Conservation (phyloP, 2,113 vertebrate species). For the Pyxicephalus adspersus region DNA sequence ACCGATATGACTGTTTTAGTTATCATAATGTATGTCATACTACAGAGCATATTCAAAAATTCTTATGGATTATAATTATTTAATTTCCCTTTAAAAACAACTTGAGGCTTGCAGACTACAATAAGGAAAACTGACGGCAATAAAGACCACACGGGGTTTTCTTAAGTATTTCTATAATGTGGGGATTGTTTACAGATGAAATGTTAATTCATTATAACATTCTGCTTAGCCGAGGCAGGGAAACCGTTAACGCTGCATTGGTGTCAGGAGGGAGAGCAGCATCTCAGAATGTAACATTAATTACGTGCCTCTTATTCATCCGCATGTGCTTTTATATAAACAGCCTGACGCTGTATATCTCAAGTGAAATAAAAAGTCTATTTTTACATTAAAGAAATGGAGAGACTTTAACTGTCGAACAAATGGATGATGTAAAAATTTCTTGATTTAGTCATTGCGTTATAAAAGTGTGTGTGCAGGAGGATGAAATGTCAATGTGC, state of each 20-base stretch:
- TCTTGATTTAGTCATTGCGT: background rate
- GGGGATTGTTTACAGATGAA: background rate
- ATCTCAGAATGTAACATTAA: slow-evolving; percentile 51
- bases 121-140: background rate
- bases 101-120: background rate
- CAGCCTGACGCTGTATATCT: slow-evolving; percentile 53
- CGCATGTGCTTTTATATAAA: slow-evolving; percentile 56
- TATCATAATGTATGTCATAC: no score
- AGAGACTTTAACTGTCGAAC: slow-evolving; percentile 19
- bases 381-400: slow-evolving; percentile 48
- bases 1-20: no score
- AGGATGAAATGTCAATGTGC: no score
- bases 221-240: background rate
- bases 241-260: slow-evolving; percentile 32
- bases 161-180: slow-evolving; percentile 16
- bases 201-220: slow-evolving; percentile 1
- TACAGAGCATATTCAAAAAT: no score
- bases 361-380: slow-evolving; percentile 52
- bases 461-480: background rate
- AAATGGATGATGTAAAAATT: slow-evolving; percentile 24
- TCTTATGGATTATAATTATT: no score
- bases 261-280: slow-evolving; percentile 18
- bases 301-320: slow-evolving; percentile 52
- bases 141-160: background rate
- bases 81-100: slow-evolving; percentile 1